These are phyloP conservation scores for Lamellibrachia columna DNA, from an alignment of 2,888 invertebrate genomes.

Conservation along the genomic window DNA sequence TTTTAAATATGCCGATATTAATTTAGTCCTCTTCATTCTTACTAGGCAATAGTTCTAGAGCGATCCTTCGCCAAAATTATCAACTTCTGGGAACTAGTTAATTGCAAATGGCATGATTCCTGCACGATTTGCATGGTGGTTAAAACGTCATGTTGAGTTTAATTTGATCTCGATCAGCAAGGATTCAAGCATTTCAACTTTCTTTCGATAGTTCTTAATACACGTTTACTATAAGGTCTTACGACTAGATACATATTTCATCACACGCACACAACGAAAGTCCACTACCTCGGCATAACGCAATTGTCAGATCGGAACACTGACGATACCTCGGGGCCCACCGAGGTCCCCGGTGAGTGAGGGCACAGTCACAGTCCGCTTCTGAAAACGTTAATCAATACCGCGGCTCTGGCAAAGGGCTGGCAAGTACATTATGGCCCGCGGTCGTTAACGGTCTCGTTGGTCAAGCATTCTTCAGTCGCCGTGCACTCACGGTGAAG, in stretches of 20 bases:
- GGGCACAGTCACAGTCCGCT: background rate
- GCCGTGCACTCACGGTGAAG: background rate
- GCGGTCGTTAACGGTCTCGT: background rate
- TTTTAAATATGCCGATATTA: too few species aligned
- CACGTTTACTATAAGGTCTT: background rate
- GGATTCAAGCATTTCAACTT: too few species aligned
- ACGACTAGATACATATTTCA: background rate
- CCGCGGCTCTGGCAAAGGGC: background rate
- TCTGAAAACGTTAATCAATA: slow-evolving; percentile 6
- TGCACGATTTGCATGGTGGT: too few species aligned
- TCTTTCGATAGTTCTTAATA: too few species aligned
- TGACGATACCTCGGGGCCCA: background rate
- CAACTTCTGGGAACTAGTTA: too few species aligned
- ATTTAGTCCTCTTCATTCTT: too few species aligned
- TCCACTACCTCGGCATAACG: background rate
- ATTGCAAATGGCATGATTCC: too few species aligned
- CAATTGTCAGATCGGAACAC: background rate
- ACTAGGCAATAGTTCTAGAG: too few species aligned
- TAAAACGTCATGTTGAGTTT: too few species aligned
- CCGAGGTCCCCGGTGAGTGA: background rate
- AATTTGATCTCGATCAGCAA: too few species aligned
- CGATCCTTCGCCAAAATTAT: too few species aligned
- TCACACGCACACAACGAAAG: background rate
- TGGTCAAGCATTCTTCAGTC: slow-evolving; percentile 11
- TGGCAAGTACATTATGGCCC: background rate